phyloP scores from a whole-genome alignment of 2,888 invertebrate genomes.

The Lycaena phlaeas region DNA sequence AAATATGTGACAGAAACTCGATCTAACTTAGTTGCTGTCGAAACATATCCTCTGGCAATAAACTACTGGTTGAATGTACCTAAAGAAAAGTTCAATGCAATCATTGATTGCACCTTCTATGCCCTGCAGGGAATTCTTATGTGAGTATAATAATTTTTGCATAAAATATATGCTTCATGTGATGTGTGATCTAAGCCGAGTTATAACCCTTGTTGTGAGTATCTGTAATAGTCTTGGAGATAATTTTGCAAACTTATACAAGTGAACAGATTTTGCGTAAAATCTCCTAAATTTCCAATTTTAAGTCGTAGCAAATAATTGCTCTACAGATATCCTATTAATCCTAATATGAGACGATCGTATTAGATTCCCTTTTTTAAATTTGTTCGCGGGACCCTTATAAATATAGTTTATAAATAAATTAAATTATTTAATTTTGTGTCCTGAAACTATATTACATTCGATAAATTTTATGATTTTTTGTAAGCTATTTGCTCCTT shows the following conservation, averaged over 20 bases:
- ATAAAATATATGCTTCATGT: neutral
- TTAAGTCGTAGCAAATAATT: no score
- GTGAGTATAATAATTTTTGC: conserved; percentile 6
- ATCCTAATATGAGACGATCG: no score
- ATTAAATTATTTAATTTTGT: neutral
- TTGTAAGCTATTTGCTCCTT: no score
- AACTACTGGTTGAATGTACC: conserved; percentile 12
- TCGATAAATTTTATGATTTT: no score
- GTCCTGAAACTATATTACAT: neutral
- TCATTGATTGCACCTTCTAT: conserved; percentile 1
- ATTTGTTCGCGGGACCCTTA: no score
- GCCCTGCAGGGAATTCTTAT: conserved; percentile 8
- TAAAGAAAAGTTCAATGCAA: neutral
- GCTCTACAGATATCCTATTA: no score
- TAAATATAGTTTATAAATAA: no score
- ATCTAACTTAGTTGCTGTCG: neutral
- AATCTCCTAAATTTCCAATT: no score
- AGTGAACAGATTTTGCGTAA: no score
- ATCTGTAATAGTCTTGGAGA: no score
- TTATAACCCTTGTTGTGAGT: neutral
- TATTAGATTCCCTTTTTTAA: no score
- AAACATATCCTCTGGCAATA: conserved; percentile 8
- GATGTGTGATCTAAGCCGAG: neutral
- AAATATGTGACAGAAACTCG: neutral
- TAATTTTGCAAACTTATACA: no score